These are phyloP conservation scores for Periophthalmus modestus DNA, from an alignment of 2,113 vertebrate genomes.

Conservation along the genomic window DNA sequence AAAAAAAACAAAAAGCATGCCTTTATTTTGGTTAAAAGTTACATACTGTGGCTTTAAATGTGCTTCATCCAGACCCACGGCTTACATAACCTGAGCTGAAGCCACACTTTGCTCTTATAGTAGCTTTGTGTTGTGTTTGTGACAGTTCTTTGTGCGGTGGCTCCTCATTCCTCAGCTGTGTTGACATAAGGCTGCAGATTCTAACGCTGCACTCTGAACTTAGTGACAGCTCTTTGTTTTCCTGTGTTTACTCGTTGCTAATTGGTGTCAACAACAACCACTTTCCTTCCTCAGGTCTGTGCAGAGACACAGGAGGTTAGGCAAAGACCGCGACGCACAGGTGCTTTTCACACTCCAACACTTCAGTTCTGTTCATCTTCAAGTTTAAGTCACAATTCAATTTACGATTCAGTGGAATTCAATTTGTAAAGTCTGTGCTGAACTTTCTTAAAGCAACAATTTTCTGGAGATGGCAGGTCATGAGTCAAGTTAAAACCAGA, in stretches of 20 bases:
- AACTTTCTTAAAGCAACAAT: too few species aligned
- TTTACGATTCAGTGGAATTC: too few species aligned
- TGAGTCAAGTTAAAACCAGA: too few species aligned
- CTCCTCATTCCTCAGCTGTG: constrained; percentile 34
- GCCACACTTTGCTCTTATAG: background rate
- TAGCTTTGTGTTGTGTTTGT: constrained; percentile 42
- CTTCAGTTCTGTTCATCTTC: too few species aligned
- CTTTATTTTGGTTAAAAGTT: too few species aligned
- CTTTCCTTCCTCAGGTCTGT: constrained; percentile 6
- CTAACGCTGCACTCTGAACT: constrained; percentile 51
- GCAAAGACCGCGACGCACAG: background rate
- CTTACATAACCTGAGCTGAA: background rate
- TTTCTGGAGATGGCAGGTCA: too few species aligned
- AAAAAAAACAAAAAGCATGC: too few species aligned
- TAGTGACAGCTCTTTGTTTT: constrained; percentile 68
- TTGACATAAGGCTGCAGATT: constrained; percentile 58
- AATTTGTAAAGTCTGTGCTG: too few species aligned
- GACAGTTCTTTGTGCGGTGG: constrained; percentile 57
- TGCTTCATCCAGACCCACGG: background rate
- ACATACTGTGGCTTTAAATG: too few species aligned
- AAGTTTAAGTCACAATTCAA: too few species aligned
- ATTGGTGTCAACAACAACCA: constrained; percentile 62
- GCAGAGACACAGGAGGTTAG: background rate
- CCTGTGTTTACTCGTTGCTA: constrained; percentile 70
- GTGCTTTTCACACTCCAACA: constrained; percentile 15